Evolutionary conservation across 2,797 vertebrate genomes (phyloP), one percentile per base, ranked within the genome.

Genomic region (Anas bernieri): DNA sequence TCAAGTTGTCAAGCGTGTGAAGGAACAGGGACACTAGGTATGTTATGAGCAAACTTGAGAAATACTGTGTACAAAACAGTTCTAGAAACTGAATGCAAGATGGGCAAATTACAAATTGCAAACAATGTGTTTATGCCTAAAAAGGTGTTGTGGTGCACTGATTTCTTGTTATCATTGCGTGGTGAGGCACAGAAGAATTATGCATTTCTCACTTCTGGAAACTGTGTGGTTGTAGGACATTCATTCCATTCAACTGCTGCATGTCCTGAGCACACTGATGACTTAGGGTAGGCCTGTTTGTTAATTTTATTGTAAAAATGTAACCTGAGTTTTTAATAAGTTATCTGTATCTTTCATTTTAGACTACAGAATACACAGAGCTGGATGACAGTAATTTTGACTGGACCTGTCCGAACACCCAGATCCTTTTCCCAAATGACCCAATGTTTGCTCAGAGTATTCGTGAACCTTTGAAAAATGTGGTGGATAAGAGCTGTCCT

Each of bases 381-480:
- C 96, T 99, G 92, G 99, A 99, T 2, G 99, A 99, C 97, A 99
- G 99, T 58, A 99, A 99, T 95, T 99, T 99, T 74, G 99, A 99
- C 52, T 99, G 99, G 99, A 99, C 99, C 55, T 99, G 99, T 96
- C 99, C 99, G 0, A 99, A 99, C 98, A 99, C 99, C 33, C 99
- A 99, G 94, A 99, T 99, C 86, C 98, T 99, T 41, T 99, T 99
- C 95, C 99, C 99, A 45, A 99, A 98, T 64, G 98, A 99, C 83
- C 99, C 99, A 1, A 97, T 99, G 97, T 99, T 98, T 96, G 99
- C 99, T 67, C 98, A 98, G 28, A 99, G 98, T 93, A 98, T 99
- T 77, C 98, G 99, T 12, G 99, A 99, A 45, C 99, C 99, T 33
- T 98, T 99, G 96, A 99, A 99, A 79, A 99, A 98, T 1, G 99